Evolutionary conservation across 2,888 invertebrate genomes (phyloP).

Genomic region (Lasiommata megera): DNA sequence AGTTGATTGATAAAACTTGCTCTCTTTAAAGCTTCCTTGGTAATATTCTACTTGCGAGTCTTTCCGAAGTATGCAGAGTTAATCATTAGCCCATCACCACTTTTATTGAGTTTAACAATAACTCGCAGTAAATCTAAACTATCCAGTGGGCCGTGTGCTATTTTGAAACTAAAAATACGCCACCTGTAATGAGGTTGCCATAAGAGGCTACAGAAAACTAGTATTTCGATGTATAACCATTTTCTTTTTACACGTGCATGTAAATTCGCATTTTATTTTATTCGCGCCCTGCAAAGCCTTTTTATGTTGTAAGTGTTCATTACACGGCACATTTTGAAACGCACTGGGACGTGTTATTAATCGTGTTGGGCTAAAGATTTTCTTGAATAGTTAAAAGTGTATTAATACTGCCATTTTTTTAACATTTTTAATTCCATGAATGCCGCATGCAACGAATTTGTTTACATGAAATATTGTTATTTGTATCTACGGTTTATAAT

Average conservation of each 20-base stretch:
- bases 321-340: slow-evolving; percentile 21
- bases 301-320: slow-evolving; percentile 27
- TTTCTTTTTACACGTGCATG: slow-evolving; percentile 16
- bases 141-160: background rate
- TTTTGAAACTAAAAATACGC: slow-evolving; percentile 5
- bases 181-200: slow-evolving; percentile 4
- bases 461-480: no score
- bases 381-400: slow-evolving; percentile 15
- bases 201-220: slow-evolving; percentile 9
- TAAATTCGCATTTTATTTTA: slow-evolving; percentile 27
- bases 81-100: no score
- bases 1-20: no score
- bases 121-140: background rate
- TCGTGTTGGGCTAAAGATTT: slow-evolving; percentile 13
- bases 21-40: no score
- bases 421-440: slow-evolving; percentile 1
- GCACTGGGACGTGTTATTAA: slow-evolving; percentile 19
- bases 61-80: no score
- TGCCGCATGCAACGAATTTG: background rate
- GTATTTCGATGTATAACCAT: slow-evolving; percentile 21
- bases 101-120: no score
- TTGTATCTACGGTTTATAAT: background rate
- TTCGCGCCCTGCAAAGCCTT: slow-evolving; percentile 19
- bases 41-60: no score
- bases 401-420: background rate